These are phyloP conservation scores for Thereva unica DNA, from an alignment of 2,888 invertebrate species.

Conservation along the genomic window DNA sequence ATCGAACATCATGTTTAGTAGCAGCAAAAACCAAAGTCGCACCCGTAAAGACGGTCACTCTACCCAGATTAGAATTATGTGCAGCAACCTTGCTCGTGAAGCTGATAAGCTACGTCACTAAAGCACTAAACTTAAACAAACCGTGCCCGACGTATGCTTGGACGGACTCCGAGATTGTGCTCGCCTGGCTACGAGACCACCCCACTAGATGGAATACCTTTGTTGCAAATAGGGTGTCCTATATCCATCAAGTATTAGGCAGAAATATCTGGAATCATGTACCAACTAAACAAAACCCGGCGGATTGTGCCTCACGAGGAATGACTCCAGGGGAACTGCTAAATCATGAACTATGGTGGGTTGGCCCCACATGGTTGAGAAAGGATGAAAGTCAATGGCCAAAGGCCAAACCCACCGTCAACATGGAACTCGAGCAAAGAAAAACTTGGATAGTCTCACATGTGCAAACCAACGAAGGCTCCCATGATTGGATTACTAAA, in stretches of 20 bases:
- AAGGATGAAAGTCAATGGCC: not conserved
- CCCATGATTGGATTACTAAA: no score
- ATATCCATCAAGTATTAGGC: not conserved
- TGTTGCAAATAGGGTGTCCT: slow-evolving; percentile 7
- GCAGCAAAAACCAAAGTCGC: slow-evolving; percentile 4
- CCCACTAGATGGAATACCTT: slow-evolving; percentile 2
- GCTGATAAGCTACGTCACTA: no score
- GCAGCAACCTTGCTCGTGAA: slow-evolving; percentile 10
- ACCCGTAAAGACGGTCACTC: slow-evolving; percentile 40
- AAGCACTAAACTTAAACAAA: no score
- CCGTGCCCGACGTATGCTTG: not conserved
- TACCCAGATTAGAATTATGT: slow-evolving; percentile 44
- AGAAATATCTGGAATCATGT: not conserved
- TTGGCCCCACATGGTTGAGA: not conserved
- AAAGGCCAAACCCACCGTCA: no score
- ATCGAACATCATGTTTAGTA: not conserved
- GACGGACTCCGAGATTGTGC: slow-evolving; percentile 10
- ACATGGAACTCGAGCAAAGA: not conserved
- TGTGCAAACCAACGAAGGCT: not conserved
- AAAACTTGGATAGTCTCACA: not conserved
- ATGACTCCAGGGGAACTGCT: not conserved
- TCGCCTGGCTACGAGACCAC: slow-evolving; percentile 8
- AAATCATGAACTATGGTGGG: not conserved
- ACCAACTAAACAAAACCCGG: not conserved
- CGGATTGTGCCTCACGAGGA: slow-evolving; percentile 4